Base-by-base conservation (phyloP, 2,113 vertebrate genomes). In the Castor canadensis region DNA sequence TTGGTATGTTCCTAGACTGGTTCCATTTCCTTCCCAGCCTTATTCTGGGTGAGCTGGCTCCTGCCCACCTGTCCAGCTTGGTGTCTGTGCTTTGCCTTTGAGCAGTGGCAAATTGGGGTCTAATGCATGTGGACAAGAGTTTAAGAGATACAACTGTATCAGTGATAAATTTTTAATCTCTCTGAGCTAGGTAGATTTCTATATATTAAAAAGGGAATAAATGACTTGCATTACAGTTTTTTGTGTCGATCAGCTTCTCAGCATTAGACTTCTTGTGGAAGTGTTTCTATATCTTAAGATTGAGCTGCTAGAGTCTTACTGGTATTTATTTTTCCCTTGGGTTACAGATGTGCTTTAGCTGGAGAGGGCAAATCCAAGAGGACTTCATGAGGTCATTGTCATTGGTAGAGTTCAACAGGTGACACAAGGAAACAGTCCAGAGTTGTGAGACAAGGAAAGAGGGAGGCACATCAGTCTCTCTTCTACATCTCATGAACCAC, bases 401-500 rank as follows among this genome's bases (percentile, higher is more conserved):
- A 26, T n/a, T 3, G 2, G 60, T n/a, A 72, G n/a, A 47, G 4
- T 4, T 43, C 64, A 43, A 1, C 87, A 47, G 58, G 67, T n/a
- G 66, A 79, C 83, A 52, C n/a, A 58, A 4, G 0, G 40, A 17
- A 80, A n/a, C 54, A 52, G 77, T 60, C 47, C 17, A 1, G 16
- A 56, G 9, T 43, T 49, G 66, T 19, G 19, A 79, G 11, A 35
- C 30, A 7, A 54, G 85, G 66, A 32, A 43, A 71, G 62, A 40
- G 81, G 64, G 56, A 45, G 35, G 1, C 40, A 5, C 30, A 0
- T 2, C 0, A 0, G 30, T 58, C 43, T 35, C 10, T 60, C 13
- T 49, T 13, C 3, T 26, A 0, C 0, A 47, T n/a, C 52, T 43
- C 2, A 13, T 1, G 16, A 40, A 19, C 54, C 54, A 8, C 24